Evolutionary conservation across 2,888 invertebrate species (phyloP).

Genomic region (Cosmia trapezina): DNA sequence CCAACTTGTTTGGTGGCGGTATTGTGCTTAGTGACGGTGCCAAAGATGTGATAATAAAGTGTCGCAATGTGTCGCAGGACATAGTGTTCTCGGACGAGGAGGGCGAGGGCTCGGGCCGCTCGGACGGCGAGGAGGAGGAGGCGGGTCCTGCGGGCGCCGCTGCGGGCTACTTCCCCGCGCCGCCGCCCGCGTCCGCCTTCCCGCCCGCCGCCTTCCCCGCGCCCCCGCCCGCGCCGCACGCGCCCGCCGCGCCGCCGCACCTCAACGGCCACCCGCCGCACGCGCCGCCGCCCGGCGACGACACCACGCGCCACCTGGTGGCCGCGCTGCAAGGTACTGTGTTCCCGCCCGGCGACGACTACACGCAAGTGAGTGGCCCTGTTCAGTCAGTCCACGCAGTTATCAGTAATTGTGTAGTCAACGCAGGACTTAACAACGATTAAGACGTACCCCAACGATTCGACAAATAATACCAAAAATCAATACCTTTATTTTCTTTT

Average conservation of each 20-base stretch:
- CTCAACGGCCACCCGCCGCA: conserved; percentile 70
- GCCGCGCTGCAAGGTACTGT: conserved; percentile 75
- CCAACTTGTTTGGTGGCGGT: too few relatives aligned
- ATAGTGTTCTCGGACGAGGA: conserved; percentile 91
- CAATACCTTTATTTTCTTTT: too few relatives aligned
- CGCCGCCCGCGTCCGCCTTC: conserved; percentile 72
- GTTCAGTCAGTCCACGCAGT: too few relatives aligned
- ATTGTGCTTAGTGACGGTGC: neutral
- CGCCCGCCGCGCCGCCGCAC: conserved; percentile 44
- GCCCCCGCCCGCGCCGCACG: conserved; percentile 65
- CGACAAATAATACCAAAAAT: too few relatives aligned
- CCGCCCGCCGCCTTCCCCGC: conserved; percentile 68
- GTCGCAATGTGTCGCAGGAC: conserved; percentile 77
- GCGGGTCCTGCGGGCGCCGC: conserved; percentile 69
- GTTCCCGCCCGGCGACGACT: neutral
- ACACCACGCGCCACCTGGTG: conserved; percentile 48
- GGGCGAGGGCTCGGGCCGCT: conserved; percentile 88
- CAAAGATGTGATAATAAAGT: neutral
- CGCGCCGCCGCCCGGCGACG: conserved; percentile 69
- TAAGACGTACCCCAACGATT: neutral
- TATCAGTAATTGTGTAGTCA: too few relatives aligned
- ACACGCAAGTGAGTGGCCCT: too few relatives aligned
- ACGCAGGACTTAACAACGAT: too few relatives aligned
- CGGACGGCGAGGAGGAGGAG: conserved; percentile 92
- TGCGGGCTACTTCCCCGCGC: conserved; percentile 78